Base-by-base conservation (phyloP, 1,140 invertebrate species). In the Thereuonema tuberculata region DNA sequence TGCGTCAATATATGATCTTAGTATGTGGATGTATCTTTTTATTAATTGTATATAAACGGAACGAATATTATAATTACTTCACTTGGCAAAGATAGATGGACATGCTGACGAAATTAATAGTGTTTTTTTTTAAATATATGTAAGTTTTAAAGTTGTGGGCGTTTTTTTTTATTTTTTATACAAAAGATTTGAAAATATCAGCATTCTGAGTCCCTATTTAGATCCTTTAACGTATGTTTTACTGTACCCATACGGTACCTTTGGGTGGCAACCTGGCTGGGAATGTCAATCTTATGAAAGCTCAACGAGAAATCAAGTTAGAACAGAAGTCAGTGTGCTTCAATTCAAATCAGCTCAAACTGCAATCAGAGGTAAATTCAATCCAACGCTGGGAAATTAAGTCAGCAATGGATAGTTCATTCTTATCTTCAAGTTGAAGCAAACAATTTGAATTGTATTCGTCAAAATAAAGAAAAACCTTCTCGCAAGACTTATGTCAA, bases 361-460 rank as follows among this genome's bases (percentile, higher is more conserved):
- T 43, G 9, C n/a, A n/a, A 12, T 43, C 37, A 9, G 37, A 43
- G 37, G n/a, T 43, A 43, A 43, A 43, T 43, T 43, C n/a, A 43
- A 43, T 43, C 37, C 37, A 12, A 12, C 37, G 9, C 9, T 43
- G 37, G 37, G n/a, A 43, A 43, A 43, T n/a, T 43, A 9, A 43
- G 9, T 43, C 43, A 66, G 72, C 65, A 77, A 61, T 75, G 67
- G 67, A 56, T 72, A 12, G 73, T 77, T 1, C 72, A 79, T 65
- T 74, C 76, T 67, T 77, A 74, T 67, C 71, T 69, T 2, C 78
- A 77, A 71, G 71, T 78, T 53, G 75, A 77, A 69, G 72, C 60
- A 47, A 71, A 75, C 65, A 62, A 73, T 52, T 63, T 75, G 9
- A 60, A 63, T 28, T 77, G 65, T 61, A 71, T 76, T 25, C 28